A percentile compares a stretch with the other conserved stretches of the same genome.
Evolutionary conservation across 2,888 invertebrate species (phyloP).

Genomic region (Eugnorisma glareosa): DNA sequence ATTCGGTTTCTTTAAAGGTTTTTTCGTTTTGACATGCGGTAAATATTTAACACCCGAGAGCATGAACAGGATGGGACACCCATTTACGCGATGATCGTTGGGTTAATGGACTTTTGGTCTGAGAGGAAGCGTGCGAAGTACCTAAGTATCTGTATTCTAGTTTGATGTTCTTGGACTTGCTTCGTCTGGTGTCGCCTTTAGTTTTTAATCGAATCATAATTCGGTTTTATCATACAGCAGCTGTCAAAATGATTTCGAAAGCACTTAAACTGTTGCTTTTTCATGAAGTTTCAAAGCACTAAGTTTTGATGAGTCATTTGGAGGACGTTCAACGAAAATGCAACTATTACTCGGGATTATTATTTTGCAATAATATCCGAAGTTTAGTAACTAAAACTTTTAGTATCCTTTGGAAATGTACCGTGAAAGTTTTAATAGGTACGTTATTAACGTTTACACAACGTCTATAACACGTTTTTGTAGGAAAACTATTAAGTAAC

Average conservation of each 20-base stretch:
- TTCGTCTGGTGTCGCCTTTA: conserved; percentile 31
- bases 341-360: conserved; percentile 20
- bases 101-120: conserved; percentile 9
- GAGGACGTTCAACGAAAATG: conserved; percentile 34
- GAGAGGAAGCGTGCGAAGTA: background rate
- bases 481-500: conserved; percentile 22
- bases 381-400: conserved; percentile 15
- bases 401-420: conserved; percentile 14
- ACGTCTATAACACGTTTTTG: conserved; percentile 3
- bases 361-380: conserved; percentile 30
- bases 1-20: conserved; percentile 33
- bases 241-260: conserved; percentile 35
- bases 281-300: conserved; percentile 32
- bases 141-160: background rate
- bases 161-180: background rate
- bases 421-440: conserved; percentile 24
- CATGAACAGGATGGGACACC: conserved; percentile 22
- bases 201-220: conserved; percentile 10
- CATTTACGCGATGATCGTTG: background rate
- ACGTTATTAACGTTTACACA: conserved; percentile 7
- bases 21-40: conserved; percentile 22
- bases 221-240: conserved; percentile 16
- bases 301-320: conserved; percentile 38
- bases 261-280: conserved; percentile 41
- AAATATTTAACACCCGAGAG: conserved; percentile 11